Percentiles rank a stretch among this genome's conserved stretches.
Evolutionary conservation across 2,113 vertebrate genomes (phyloP).

Genomic region (Sebastes schlegelii): DNA sequence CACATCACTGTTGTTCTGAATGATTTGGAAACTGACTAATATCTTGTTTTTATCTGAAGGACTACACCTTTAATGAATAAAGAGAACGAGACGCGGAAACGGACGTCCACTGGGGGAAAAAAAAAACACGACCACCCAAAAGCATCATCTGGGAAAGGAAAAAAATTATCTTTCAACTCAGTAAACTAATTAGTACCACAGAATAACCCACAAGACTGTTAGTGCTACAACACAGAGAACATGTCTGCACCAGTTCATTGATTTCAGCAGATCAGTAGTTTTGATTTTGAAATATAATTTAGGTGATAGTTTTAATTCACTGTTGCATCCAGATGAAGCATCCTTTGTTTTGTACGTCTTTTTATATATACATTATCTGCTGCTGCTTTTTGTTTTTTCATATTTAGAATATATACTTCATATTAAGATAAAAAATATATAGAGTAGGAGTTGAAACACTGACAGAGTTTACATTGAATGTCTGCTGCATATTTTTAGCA

Average conservation of each 20-base stretch:
- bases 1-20: no score
- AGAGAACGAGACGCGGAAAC: accelerated
- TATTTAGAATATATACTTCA: no score
- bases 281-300: not conserved
- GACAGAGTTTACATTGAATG: no score
- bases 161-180: not conserved
- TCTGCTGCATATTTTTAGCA: no score
- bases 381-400: no score
- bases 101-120: not conserved
- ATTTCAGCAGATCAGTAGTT: not conserved
- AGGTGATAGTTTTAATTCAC: not conserved
- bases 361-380: not conserved
- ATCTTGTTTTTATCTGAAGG: no score
- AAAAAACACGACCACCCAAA: accelerated
- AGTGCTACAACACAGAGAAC: not conserved
- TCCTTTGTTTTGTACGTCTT: not conserved
- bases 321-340: not conserved
- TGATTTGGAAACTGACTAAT: no score
- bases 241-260: not conserved
- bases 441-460: no score
- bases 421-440: no score
- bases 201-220: not conserved
- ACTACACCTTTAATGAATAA: no score
- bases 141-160: not conserved
- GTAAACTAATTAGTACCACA: no score